These are phyloP conservation scores for Stichopus horrens DNA, from an alignment of 53 echinoderm and acorn worm species.

Conservation along the genomic window DNA sequence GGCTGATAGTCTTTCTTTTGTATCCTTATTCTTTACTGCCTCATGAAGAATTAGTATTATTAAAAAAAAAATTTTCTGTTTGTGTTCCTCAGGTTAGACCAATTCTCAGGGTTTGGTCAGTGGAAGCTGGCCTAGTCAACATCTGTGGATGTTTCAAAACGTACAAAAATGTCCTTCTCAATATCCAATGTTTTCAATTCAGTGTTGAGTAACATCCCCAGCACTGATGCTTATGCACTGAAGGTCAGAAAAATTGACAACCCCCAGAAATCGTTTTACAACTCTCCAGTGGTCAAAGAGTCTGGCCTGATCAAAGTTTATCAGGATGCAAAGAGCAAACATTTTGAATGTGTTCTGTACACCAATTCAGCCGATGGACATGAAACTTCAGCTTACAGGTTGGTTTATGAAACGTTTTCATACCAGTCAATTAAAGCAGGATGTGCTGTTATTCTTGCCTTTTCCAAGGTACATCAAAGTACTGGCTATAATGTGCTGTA, in stretches of 20 bases:
- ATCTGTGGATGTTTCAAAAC: too few relatives aligned
- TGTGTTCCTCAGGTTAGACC: too few relatives aligned
- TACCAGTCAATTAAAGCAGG: too few relatives aligned
- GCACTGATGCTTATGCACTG: constrained; percentile 55
- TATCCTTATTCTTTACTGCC: too few relatives aligned
- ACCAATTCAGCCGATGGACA: constrained; percentile 26
- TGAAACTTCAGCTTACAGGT: constrained; percentile 46
- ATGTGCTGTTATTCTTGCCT: too few relatives aligned
- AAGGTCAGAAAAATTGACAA: constrained; percentile 68
- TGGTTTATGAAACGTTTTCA: background rate
- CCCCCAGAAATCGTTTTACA: constrained; percentile 53
- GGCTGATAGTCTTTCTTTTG: too few relatives aligned
- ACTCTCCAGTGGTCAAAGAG: constrained; percentile 58
- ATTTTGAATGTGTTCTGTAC: constrained; percentile 77
- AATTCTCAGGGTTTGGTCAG: too few relatives aligned
- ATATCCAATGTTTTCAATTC: constrained; percentile 59
- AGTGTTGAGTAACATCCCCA: constrained; percentile 76
- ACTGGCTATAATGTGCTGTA: too few relatives aligned
- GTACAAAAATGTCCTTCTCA: background rate
- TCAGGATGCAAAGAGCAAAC: constrained; percentile 65
- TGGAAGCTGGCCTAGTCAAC: too few relatives aligned
- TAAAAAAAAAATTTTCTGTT: too few relatives aligned
- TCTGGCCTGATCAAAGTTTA: constrained; percentile 64
- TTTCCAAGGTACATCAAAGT: too few relatives aligned
- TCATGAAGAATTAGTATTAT: too few relatives aligned